Evolutionary conservation across 2,797 vertebrate genomes (phyloP).

Genomic region (Artibeus lituratus): DNA sequence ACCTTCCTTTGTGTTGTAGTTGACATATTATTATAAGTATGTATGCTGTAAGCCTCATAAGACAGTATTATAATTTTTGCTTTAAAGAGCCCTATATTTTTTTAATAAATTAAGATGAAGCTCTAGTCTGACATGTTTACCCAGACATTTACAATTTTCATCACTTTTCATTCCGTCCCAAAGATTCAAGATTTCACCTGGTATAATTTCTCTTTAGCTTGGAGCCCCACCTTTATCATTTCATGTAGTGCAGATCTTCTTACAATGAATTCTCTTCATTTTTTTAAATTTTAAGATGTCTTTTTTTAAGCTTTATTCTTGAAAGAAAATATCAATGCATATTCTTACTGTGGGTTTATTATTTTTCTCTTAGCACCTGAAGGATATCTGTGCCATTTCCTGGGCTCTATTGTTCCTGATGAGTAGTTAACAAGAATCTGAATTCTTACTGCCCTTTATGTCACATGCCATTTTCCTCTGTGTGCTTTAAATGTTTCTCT

Average conservation of each 20-base stretch:
- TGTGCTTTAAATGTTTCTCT: background rate
- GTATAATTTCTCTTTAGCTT: background rate
- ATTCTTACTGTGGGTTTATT: background rate
- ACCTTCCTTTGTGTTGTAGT: background rate
- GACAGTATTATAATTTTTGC: background rate
- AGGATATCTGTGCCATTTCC: background rate
- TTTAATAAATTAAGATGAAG: background rate
- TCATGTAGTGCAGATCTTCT: background rate
- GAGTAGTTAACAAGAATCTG: background rate
- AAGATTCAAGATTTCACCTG: background rate
- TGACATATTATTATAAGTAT: background rate
- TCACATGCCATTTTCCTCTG: background rate
- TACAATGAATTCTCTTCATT: background rate
- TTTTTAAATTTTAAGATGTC: background rate
- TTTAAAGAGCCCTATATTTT: background rate
- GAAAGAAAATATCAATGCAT: background rate
- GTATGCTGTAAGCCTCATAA: background rate
- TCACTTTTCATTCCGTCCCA: background rate
- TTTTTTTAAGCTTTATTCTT: slow-evolving; percentile 2
- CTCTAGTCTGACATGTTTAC: background rate
- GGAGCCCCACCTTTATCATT: background rate
- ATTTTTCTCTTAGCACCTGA: background rate
- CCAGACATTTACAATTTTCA: background rate
- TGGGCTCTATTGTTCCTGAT: background rate
- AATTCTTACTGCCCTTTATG: background rate